A percentile compares a stretch with the other conserved stretches of the same genome.
Evolutionary conservation across 2,888 invertebrate species (phyloP).

Genomic region (Apamea monoglypha): DNA sequence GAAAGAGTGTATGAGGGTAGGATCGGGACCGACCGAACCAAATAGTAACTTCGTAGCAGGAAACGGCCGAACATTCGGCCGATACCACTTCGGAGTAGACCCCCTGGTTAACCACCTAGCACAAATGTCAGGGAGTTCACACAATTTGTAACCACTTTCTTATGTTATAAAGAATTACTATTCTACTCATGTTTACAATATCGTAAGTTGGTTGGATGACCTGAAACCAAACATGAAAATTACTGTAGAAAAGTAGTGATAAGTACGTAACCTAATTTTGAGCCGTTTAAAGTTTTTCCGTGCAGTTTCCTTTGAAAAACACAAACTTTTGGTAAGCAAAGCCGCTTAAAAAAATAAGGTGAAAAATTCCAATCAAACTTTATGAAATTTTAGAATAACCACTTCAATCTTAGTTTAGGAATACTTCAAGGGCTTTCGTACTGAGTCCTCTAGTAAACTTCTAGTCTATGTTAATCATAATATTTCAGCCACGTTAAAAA

Average conservation of each 20-base stretch:
- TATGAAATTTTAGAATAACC: constrained; percentile 39
- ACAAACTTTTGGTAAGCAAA: neutral
- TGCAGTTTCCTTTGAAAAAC: constrained; percentile 17
- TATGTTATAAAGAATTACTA: neutral
- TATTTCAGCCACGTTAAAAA: constrained; percentile 10
- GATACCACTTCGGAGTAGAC: no score
- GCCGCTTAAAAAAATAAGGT: neutral
- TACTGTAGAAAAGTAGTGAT: neutral
- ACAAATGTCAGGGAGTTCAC: no score
- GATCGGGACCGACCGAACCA: no score
- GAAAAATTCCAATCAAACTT: constrained; percentile 55
- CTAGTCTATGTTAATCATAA: constrained; percentile 25
- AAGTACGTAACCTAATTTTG: neutral
- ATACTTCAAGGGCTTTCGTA: constrained; percentile 39
- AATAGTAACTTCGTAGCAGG: no score
- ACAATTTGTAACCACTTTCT: neutral
- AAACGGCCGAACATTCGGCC: no score
- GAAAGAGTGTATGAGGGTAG: no score
- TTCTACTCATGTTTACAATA: neutral
- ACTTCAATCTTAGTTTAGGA: constrained; percentile 44
- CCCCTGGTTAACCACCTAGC: no score
- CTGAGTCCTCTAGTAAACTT: constrained; percentile 37
- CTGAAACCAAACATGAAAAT: neutral
- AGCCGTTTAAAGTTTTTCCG: neutral
- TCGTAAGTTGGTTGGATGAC: neutral